Evolutionary conservation across 2,888 invertebrate genomes (phyloP), one percentile per base, ranked within the genome.

Genomic region (Listrodromus nycthemerus): DNA sequence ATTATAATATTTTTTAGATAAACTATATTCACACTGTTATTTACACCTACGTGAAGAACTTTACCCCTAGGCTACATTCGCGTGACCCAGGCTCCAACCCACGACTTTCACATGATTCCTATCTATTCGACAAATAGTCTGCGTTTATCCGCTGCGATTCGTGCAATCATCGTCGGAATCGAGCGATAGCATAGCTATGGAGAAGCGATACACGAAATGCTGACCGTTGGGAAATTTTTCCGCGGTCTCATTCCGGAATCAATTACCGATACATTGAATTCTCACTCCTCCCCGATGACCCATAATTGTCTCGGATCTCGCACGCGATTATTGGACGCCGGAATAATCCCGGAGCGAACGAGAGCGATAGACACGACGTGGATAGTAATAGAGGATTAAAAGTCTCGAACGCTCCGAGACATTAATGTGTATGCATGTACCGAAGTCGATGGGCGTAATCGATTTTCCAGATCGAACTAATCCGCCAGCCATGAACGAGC

Each of bases 381-480:
- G 67, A 61, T 61, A 80, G 67, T 67, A 24, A n/a, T 55, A 13
- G 61, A 67, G 67, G 74, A 67, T 78, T 67, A 79, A 71, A 48
- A 61, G 21, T 70, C 69, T 71, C n/a, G 27, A 33, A 30, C n/a
- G 65, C 21, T 52, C 30, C 58, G 41, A 45, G 41, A 45, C 41
- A 45, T 45, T 45, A 69, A 69, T 50, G 30, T 24, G 48, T 27
- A 48, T 67, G 16, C 48, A 48, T 27, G 27, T 30, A 67, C 48
- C 67, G 67, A 67, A 61, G 71, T 73, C 58, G 48, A 66, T 24
- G 52, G 48, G 19, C 33, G 73, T 80, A 83, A 83, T 83, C 77
- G 83, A 80, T 80, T 83, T 83, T 77, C 73, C 76, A 69, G 73
- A 83, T 80, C 83, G 45, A 67, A 74, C 55, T 50, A 55, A 65